Evolutionary conservation across 2,888 invertebrate species (phyloP).

Genomic region (Agonum fuliginosum): DNA sequence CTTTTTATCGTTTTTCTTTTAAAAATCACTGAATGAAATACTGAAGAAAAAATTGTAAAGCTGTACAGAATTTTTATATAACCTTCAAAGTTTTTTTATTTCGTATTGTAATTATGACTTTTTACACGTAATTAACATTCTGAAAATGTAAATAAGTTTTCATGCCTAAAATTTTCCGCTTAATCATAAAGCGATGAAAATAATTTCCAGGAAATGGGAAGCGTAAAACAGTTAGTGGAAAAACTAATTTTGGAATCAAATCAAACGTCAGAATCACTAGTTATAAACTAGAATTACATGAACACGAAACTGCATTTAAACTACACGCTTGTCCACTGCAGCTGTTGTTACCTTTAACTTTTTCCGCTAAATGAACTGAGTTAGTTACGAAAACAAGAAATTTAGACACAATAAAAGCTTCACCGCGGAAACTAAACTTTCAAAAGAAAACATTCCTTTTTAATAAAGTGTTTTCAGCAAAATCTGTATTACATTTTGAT

Average conservation of each 20-base stretch:
- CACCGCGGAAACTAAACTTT: not conserved
- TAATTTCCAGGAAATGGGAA: not conserved
- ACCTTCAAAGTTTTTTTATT: conserved; percentile 22
- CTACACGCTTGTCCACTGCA: not conserved
- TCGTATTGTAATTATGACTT: conserved; percentile 25
- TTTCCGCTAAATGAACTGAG: conserved; percentile 14
- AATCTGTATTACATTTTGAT: not conserved
- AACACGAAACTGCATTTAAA: conserved; percentile 11
- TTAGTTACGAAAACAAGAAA: not conserved
- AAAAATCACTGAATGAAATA: conserved; percentile 34
- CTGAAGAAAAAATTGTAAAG: conserved; percentile 19
- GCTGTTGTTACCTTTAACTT: conserved; percentile 25
- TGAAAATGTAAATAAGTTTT: conserved; percentile 15
- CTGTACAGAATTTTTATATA: not conserved
- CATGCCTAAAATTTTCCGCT: no score
- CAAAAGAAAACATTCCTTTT: no score
- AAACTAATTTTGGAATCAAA: conserved; percentile 2
- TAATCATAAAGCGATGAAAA: no score
- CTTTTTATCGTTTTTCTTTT: conserved; percentile 25
- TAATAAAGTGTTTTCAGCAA: not conserved
- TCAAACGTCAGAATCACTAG: conserved; percentile 13
- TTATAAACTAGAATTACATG: conserved; percentile 4
- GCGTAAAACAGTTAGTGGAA: not conserved
- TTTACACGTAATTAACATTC: conserved; percentile 12
- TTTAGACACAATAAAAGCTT: not conserved